Conservation (phyloP, 2,797 vertebrate species). For the Alosa sapidissima region DNA sequence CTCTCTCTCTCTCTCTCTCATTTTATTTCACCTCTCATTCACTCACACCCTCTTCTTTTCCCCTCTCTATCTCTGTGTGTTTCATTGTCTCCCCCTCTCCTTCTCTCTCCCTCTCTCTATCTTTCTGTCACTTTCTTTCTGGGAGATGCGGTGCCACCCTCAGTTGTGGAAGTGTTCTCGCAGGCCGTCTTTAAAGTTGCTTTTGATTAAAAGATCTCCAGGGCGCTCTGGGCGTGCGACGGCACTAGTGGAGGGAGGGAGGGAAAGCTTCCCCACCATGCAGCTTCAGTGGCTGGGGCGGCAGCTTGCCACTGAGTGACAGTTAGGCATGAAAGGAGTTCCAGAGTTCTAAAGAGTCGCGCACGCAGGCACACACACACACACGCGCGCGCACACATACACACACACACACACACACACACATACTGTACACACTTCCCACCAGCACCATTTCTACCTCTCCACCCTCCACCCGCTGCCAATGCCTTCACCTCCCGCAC, state of each 20-base stretch:
- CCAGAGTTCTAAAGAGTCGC: constrained; percentile 28
- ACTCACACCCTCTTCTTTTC: constrained; percentile 31
- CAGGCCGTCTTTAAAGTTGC: constrained; percentile 40
- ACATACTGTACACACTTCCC: background rate
- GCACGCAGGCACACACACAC: constrained; percentile 14
- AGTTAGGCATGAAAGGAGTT: constrained; percentile 47
- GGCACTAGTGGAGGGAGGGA: constrained; percentile 3
- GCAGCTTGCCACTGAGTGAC: constrained; percentile 45
- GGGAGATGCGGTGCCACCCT: background rate
- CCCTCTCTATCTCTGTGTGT: constrained; percentile 58
- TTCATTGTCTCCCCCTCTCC: constrained; percentile 42
- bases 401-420: background rate
- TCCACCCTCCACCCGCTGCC: background rate
- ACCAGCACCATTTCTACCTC: background rate
- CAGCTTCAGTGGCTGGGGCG: constrained; percentile 31
- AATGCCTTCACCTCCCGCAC: background rate
- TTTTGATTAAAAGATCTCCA: constrained; percentile 49
- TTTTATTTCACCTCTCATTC: constrained; percentile 31
- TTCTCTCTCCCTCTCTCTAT: background rate
- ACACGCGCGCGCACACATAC: background rate
- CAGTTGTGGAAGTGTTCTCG: constrained; percentile 31
- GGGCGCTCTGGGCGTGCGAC: constrained; percentile 25
- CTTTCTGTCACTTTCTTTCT: background rate
- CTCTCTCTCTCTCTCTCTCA: constrained; percentile 28
- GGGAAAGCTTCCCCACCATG: constrained; percentile 24